Evolutionary conservation across 2,888 invertebrate genomes (phyloP), one percentile per base, ranked within the genome.

Genomic region (Macrophya alboannulata): DNA sequence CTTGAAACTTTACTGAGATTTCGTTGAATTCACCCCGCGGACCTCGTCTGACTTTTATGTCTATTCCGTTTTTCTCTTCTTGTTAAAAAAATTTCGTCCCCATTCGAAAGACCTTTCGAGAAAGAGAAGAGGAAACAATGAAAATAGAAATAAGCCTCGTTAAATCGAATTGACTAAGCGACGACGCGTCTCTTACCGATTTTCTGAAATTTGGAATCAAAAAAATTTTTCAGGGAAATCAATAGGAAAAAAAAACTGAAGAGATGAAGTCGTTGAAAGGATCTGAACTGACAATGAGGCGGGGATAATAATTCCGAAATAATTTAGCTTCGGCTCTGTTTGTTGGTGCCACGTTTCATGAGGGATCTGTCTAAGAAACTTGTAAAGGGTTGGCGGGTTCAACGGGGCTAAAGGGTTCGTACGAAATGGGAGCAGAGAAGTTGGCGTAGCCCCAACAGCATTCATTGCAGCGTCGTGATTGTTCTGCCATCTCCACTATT

Each of bases 391-490:
- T 45, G 51, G 65, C 43, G 81, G 81, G 83, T 83, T 48, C 25
- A 68, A 31, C 17, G 71, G 48, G 55, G 83, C 37, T 68, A 83
- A 83, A 83, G 83, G 83, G 83, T 83, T 65, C 68, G 68, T 48
- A 83, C 68, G 83, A 81, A 81, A 48, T 71, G 68, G 68, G 83
- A 71, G 37, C 83, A 62, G 81, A 81, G 55, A n/a, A 55, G 59
- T 81, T 81, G 81, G 40, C 81, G 83, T 45, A 48, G 43, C 65
- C 68, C 83, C 62, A 62, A 37, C 43, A 81, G 68, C 71, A 89
- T 87, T 88, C 89, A 89, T 90, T 87, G 88, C 88, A 89, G 88
- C 88, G 86, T 65, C 87, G 89, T 89, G 92, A 92, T 92, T 92
- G 91, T 92, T 90, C 90, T 89, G 84, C 89, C 89, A 88, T 81